Conservation (phyloP, 2,797 vertebrate genomes). For the Percopsis omiscomaycus region DNA sequence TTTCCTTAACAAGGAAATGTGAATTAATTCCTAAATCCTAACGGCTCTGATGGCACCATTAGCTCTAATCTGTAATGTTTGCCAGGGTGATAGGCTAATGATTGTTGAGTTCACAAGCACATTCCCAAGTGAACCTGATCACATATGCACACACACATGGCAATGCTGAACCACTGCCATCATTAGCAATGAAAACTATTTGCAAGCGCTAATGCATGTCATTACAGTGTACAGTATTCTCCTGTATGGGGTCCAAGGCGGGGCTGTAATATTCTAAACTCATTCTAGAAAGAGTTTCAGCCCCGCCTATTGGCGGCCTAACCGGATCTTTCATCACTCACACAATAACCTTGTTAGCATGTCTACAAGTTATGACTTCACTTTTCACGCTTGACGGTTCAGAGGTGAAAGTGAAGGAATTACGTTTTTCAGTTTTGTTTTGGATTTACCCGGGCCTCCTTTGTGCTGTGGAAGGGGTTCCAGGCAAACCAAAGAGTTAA, state of each 20-base stretch:
- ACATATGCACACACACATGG: constrained; percentile 21
- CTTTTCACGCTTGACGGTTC: constrained; percentile 34
- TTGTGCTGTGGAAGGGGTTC: constrained; percentile 17
- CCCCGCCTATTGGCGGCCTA: constrained; percentile 20
- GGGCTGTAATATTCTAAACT: constrained; percentile 56
- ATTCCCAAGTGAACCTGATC: neutral
- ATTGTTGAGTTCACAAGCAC: constrained; percentile 30
- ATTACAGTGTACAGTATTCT: constrained; percentile 41
- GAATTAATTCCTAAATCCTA: constrained; percentile 61
- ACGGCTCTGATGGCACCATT: constrained; percentile 42
- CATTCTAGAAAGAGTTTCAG: constrained; percentile 39
- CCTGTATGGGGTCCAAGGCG: constrained; percentile 47
- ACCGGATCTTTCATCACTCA: constrained; percentile 38
- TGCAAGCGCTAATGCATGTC: constrained; percentile 58
- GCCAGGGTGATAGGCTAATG: constrained; percentile 61
- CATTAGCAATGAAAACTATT: constrained; percentile 48
- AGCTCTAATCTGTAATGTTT: constrained; percentile 40
- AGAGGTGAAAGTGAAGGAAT: constrained; percentile 40
- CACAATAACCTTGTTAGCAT: constrained; percentile 59
- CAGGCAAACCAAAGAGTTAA: constrained; percentile 25
- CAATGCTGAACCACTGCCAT: constrained; percentile 51
- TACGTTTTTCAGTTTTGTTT: constrained; percentile 18
- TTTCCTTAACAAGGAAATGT: constrained; percentile 50
- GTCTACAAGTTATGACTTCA: constrained; percentile 52
- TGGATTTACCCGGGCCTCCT: neutral